Evolutionary conservation across 2,113 vertebrate genomes (phyloP).

Genomic region (Tricholaema leucomelas): DNA sequence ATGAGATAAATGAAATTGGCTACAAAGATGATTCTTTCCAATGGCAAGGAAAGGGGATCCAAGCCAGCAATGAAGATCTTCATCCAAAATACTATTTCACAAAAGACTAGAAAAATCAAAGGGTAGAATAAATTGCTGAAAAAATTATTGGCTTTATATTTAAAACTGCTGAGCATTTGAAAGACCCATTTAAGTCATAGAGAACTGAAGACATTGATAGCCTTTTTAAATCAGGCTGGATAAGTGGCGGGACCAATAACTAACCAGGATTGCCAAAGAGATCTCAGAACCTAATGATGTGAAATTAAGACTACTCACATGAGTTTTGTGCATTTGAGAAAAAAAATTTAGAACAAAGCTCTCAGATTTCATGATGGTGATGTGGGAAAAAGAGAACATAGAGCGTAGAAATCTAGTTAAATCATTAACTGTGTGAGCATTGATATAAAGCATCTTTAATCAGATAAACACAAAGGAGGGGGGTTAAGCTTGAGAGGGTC

Average conservation of each 20-base stretch:
- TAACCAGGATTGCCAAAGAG: background rate
- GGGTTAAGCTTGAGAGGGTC: too few species aligned
- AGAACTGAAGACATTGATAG: background rate
- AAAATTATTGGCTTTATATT: conserved; percentile 18
- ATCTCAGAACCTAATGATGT: background rate
- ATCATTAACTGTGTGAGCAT: too few species aligned
- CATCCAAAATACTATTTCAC: conserved; percentile 14
- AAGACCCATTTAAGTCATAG: background rate
- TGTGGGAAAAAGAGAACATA: too few species aligned
- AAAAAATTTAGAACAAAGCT: background rate
- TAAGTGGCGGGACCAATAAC: background rate
- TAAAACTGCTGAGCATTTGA: conserved; percentile 18
- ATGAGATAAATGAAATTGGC: background rate
- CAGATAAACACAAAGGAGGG: too few species aligned
- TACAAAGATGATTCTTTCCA: background rate
- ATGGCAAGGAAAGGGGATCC: background rate
- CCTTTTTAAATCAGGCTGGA: background rate
- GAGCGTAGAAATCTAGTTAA: too few species aligned
- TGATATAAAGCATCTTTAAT: too few species aligned
- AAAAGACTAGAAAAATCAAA: background rate
- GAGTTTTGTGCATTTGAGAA: background rate
- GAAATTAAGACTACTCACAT: background rate
- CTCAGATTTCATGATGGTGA: background rate
- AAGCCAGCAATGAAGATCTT: background rate
- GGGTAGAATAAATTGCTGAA: conserved; percentile 7